These are phyloP conservation scores for Astreopora myriophthalma DNA, from an alignment of 64 coral and sea anemone species.

Conservation along the genomic window DNA sequence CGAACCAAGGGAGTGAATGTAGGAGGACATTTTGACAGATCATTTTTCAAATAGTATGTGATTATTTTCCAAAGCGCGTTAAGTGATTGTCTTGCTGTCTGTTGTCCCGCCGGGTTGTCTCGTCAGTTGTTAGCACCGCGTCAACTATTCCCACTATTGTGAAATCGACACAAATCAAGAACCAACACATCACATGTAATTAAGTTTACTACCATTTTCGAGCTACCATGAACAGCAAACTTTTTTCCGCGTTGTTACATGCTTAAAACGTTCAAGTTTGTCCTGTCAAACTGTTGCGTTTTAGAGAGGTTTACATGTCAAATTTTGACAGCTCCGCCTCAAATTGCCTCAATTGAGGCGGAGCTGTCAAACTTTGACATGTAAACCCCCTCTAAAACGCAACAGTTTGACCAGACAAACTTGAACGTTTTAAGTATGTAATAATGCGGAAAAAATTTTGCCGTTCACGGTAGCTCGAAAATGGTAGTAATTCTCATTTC, in stretches of 20 bases:
- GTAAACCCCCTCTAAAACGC: background rate
- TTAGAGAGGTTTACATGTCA: background rate
- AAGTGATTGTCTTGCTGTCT: background rate
- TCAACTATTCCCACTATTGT: background rate
- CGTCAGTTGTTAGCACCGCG: background rate
- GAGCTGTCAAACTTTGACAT: background rate
- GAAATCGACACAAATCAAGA: background rate
- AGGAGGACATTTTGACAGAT: background rate
- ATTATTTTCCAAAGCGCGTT: background rate
- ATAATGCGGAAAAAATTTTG: background rate
- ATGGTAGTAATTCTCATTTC: slow-evolving; percentile 8
- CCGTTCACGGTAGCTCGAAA: slow-evolving; percentile 10
- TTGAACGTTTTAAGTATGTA: background rate
- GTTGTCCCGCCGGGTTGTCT: background rate
- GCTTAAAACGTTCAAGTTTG: background rate
- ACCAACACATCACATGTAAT: slow-evolving; percentile 6
- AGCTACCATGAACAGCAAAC: background rate
- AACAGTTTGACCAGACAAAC: background rate
- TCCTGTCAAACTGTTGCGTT: background rate
- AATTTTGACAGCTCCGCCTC: background rate
- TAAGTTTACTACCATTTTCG: background rate
- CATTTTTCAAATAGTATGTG: background rate
- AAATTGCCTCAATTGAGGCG: too few species aligned
- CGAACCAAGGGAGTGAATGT: background rate
- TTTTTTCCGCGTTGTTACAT: background rate